Evolutionary conservation across 92 coral and sea anemone species (phyloP), one percentile per base, ranked within the genome.

Genomic region (Porites rus): DNA sequence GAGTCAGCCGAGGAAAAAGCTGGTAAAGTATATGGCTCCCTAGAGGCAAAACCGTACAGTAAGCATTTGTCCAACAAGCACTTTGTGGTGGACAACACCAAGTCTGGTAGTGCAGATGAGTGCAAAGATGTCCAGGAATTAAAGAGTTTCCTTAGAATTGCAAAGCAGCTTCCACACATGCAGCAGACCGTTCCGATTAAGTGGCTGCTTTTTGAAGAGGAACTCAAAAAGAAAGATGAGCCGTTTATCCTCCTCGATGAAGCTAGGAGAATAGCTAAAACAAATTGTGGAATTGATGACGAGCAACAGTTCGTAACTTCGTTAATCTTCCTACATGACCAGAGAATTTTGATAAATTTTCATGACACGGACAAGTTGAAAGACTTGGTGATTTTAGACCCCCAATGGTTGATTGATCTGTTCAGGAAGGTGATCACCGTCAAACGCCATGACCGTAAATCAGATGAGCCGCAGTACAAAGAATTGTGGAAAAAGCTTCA

Each of bases 21-120:
- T 6, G 67, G 87, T 11, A 78, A 82, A 58, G 90, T 87, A 18
- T 51, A 58, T 77, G 86, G 54, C 53, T 28, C 65, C 10, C 21
- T 87, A 20, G 1, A 13, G 22, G 11, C 50, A n/a, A 80, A 65
- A 22, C 54, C 84, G 14, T 72, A 12, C 11, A 58, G 81, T 10
- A 50, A 61, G 0, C 86, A 91, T 56, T 58, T 93, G 19, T 66
- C 67, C 13, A 51, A 18, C 14, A 18, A 46, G 10, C 6, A 76
- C 51, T 90, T 83, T 79, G 63, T 78, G 18, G 90, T 93, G 8
- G 87, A 93, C 80, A 93, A 93, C 88, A 87, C 88, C 18, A 74
- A 46, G 58, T 84, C 91, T 1, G 90, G 89, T 5, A 77, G 70
- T 76, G 52, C 1, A 61, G 71, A 22, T 22, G 90, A 87, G 63